These are phyloP conservation scores for Baccha elongata DNA, from an alignment of 2,888 invertebrate genomes.

Conservation along the genomic window DNA sequence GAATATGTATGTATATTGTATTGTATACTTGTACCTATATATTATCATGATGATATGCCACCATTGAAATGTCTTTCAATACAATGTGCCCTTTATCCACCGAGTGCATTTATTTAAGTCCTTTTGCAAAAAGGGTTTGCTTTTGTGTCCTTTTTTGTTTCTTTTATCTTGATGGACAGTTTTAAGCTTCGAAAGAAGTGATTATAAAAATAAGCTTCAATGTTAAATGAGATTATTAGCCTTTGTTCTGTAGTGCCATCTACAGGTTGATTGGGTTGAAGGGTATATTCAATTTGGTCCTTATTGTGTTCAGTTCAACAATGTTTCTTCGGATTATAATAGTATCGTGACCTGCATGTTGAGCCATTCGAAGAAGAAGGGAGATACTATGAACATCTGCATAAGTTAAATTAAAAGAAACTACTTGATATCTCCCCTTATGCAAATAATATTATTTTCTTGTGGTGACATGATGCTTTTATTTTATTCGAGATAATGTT, in stretches of 20 bases:
- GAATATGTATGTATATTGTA: not conserved
- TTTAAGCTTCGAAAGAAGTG: slow-evolving; percentile 32
- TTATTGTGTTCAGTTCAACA: slow-evolving; percentile 1
- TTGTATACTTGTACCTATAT: too few species aligned
- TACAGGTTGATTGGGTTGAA: slow-evolving; percentile 49
- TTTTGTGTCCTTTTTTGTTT: not conserved
- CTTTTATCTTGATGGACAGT: slow-evolving; percentile 30
- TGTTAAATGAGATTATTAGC: slow-evolving; percentile 68
- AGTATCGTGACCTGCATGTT: slow-evolving; percentile 26
- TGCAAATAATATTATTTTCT: not conserved
- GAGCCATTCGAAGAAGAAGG: not conserved
- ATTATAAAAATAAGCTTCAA: slow-evolving; percentile 48
- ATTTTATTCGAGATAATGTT: slow-evolving; percentile 1
- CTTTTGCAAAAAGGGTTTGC: not conserved
- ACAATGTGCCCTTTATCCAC: slow-evolving; percentile 41
- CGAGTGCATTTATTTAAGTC: slow-evolving; percentile 25
- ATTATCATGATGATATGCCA: slow-evolving; percentile 38
- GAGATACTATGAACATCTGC: not conserved
- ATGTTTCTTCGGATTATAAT: slow-evolving; percentile 7
- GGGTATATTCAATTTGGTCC: slow-evolving; percentile 11
- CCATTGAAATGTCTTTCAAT: slow-evolving; percentile 46
- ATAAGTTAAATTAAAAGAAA: not conserved
- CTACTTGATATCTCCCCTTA: not conserved
- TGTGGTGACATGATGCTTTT: slow-evolving; percentile 18
- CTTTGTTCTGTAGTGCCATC: slow-evolving; percentile 32